Base-by-base conservation (phyloP, 2,113 vertebrate genomes). In the Hipposideros armiger region DNA sequence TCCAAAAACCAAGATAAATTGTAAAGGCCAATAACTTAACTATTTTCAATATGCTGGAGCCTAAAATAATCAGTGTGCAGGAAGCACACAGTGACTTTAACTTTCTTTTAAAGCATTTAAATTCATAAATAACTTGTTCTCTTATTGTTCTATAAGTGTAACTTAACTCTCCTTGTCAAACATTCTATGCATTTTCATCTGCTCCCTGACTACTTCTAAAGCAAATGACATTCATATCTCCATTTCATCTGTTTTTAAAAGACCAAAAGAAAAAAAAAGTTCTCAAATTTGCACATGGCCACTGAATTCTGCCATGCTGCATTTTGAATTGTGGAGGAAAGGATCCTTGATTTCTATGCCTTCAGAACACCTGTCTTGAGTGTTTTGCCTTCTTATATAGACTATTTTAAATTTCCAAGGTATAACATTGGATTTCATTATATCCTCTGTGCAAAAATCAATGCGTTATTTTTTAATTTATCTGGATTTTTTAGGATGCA, bases 351-450 rank as follows among this genome's bases (percentile, higher is more conserved):
- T 45, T 17, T 36, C 32, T 70, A 91, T 83, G 47, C 42, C 50
- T 93, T 91, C 86, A 91, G 15, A 90, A 67, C 28, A 45, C 58
- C 42, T 95, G 32, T 56, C n/a, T 87, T 95, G 72, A 32, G 14
- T 77, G 20, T 14, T 88, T 67, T 91, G 77, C 67, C 20, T 94
- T 69, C 15, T 11, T 85, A 0, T 36, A 40, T 5, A 86, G 36
- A 86, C 30, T 52, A 26, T 94, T 96, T n/a, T 91, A 73, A 83
- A 82, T 86, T 89, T 58, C 19, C n/a, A 69, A 87, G 62, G 52
- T 56, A 86, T 47, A 10, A 30, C 92, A 24, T 28, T 50, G 70
- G n/a, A 70, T 76, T 95, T 90, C 47, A 45, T 82, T 83, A 95
- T 11, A 52, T 47, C 45, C 13, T 86, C 4, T 3, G 20, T 91